phyloP scores from a whole-genome alignment of 2,797 vertebrate species.

The Enteromius fasciolatus region DNA sequence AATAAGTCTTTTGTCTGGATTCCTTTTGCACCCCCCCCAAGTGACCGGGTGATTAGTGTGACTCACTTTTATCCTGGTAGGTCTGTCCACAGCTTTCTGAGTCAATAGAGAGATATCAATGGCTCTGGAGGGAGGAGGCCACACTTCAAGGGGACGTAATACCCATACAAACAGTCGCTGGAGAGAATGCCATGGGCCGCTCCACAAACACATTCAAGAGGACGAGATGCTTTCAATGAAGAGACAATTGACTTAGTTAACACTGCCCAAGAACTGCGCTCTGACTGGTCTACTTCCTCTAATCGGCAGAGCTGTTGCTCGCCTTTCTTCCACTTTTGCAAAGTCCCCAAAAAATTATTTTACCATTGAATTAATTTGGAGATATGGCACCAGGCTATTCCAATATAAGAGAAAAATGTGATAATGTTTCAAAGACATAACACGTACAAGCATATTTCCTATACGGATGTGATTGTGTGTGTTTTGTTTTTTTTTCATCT shows the following conservation, averaged over 20 bases:
- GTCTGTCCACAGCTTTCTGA: constrained; percentile 53
- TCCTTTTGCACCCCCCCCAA: constrained; percentile 33
- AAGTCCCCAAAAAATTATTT: neutral
- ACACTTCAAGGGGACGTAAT: constrained; percentile 62
- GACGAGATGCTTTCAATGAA: constrained; percentile 58
- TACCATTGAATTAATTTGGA: neutral
- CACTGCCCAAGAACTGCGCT: constrained; percentile 39
- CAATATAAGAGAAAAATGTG: neutral
- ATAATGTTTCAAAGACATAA: neutral
- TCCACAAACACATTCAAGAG: constrained; percentile 60
- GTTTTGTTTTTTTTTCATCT: neutral
- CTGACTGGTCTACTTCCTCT: constrained; percentile 37
- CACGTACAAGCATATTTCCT: neutral
- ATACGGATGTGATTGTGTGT: neutral
- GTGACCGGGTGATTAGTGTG: constrained; percentile 55
- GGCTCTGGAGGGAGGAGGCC: constrained; percentile 57
- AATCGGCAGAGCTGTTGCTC: constrained; percentile 24
- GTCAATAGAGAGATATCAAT: constrained; percentile 61
- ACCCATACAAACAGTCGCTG: constrained; percentile 59
- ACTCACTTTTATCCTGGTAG: constrained; percentile 62
- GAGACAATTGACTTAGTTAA: constrained; percentile 60
- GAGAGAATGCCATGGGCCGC: constrained; percentile 50
- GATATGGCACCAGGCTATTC: neutral
- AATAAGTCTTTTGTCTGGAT: constrained; percentile 48
- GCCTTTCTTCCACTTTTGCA: neutral